phyloP scores from a whole-genome alignment of 2,888 invertebrate genomes.

The Lordiphosa fenestrarum region DNA sequence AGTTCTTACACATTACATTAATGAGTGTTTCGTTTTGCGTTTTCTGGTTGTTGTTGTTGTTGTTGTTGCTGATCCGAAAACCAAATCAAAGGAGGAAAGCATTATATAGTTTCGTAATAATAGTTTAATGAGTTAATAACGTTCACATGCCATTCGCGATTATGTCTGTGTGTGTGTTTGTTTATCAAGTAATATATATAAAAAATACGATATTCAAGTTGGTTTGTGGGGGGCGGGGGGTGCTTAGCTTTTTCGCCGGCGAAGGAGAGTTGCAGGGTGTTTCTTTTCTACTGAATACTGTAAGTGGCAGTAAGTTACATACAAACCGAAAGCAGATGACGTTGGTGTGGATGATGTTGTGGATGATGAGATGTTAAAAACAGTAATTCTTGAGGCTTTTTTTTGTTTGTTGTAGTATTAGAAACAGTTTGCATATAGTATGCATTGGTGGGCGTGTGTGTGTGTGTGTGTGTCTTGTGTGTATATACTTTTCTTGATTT shows the following conservation, averaged over 20 bases:
- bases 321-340: conserved; percentile 15
- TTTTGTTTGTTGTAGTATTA: conserved; percentile 62
- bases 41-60: too few relatives aligned
- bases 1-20: conserved; percentile 68
- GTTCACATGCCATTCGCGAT: conserved; percentile 65
- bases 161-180: conserved; percentile 14
- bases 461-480: conserved; percentile 44
- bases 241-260: too few relatives aligned
- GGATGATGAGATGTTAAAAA: conserved; percentile 31
- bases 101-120: conserved; percentile 59
- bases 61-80: conserved; percentile 20
- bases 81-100: conserved; percentile 48
- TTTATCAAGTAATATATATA: conserved; percentile 30
- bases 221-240: too few relatives aligned
- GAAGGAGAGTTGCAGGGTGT: conserved; percentile 43
- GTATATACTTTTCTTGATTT: conserved; percentile 27
- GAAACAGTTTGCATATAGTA: conserved; percentile 72
- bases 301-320: conserved; percentile 37
- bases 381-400: conserved; percentile 24
- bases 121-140: conserved; percentile 70
- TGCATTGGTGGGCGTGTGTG: conserved; percentile 71
- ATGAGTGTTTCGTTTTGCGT: conserved; percentile 45
- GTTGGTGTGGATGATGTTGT: conserved; percentile 2
- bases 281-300: conserved; percentile 28
- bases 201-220: conserved; percentile 37